Evolutionary conservation across 2,888 invertebrate genomes (phyloP).

Genomic region (Anodontia alba): DNA sequence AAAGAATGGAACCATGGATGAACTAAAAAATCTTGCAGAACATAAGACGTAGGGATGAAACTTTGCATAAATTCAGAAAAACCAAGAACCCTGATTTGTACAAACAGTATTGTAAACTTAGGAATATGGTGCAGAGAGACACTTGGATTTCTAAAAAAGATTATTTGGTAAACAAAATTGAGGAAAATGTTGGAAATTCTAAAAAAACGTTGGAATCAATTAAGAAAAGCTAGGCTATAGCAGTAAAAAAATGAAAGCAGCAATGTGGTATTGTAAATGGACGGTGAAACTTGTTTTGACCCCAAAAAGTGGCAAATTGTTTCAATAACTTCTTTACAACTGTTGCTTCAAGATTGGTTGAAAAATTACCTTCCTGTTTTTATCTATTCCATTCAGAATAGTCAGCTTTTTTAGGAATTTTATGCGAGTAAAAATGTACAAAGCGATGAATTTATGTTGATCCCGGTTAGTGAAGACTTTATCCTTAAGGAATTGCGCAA

Average conservation of each 20-base stretch:
- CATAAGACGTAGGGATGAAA: not conserved
- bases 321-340: not conserved
- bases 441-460: not conserved
- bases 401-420: not conserved
- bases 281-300: conserved; percentile 3
- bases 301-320: conserved; percentile 3
- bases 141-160: not conserved
- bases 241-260: not conserved
- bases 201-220: conserved; percentile 6
- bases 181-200: not conserved
- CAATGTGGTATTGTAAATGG: not conserved
- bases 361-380: not conserved
- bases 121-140: not conserved
- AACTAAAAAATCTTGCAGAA: not conserved
- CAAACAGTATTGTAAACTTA: not conserved
- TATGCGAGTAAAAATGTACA: not conserved
- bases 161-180: not conserved
- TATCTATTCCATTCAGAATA: not conserved
- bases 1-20: conserved; percentile 4
- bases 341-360: not conserved
- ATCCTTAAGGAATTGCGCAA: not conserved
- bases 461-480: not conserved
- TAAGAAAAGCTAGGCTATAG: not conserved
- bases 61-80: not conserved
- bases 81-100: not conserved